phyloP scores from a whole-genome alignment of 2,113 vertebrate species.

The Triplophysa tibetana region DNA sequence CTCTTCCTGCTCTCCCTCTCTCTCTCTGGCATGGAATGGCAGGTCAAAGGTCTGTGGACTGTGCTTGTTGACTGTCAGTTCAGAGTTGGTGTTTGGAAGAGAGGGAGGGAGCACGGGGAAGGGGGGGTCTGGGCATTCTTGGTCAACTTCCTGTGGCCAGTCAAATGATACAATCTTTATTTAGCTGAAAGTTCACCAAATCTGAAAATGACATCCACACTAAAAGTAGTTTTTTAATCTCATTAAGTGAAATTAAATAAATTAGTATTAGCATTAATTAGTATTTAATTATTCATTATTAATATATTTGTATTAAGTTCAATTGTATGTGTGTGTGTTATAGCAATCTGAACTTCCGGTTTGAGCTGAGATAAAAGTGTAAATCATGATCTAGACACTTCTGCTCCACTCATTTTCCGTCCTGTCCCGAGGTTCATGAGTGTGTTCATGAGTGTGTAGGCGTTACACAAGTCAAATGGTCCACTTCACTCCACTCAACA shows the following conservation, averaged over 20 bases:
- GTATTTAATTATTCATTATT: too few relatives aligned
- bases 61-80: conserved; percentile 9
- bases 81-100: neutral
- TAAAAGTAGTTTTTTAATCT: too few relatives aligned
- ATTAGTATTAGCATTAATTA: too few relatives aligned
- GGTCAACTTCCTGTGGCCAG: conserved; percentile 11
- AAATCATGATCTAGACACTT: conserved; percentile 11
- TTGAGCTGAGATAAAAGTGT: neutral
- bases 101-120: neutral
- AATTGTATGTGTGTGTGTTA: neutral
- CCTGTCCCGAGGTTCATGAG: conserved; percentile 13
- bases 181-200: too few relatives aligned
- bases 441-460: conserved; percentile 28
- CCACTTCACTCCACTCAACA: neutral
- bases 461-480: neutral
- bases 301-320: too few relatives aligned
- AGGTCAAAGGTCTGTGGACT: conserved; percentile 40
- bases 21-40: conserved; percentile 28
- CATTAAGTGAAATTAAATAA: too few relatives aligned
- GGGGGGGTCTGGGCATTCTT: neutral
- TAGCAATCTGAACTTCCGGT: neutral
- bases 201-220: too few relatives aligned
- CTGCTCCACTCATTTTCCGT: neutral
- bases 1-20: neutral
- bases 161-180: neutral